A percentile compares a stretch with the other conserved stretches of the same genome.
Evolutionary conservation across 2,888 invertebrate species (phyloP).

Genomic region (Lasioglossum villosulum): DNA sequence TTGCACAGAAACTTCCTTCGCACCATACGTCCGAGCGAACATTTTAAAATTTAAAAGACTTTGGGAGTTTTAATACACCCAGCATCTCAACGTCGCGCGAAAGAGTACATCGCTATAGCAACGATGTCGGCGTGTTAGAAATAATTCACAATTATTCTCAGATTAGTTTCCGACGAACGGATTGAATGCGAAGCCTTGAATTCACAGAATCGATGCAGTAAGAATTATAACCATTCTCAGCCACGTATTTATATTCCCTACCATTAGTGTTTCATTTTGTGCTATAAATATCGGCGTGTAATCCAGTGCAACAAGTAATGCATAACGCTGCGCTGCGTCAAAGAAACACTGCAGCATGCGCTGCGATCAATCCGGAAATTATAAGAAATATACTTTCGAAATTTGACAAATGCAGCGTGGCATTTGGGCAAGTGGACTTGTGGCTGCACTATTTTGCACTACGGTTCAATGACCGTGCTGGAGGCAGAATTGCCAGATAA

Average conservation of each 20-base stretch:
- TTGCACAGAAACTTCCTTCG: neutral
- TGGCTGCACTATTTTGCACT: neutral
- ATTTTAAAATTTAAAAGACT: neutral
- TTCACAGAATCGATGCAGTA: neutral
- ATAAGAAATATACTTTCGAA: neutral
- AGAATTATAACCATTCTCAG: neutral
- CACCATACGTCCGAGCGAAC: neutral
- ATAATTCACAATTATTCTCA: neutral
- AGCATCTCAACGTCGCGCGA: neutral
- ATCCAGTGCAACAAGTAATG: constrained; percentile 1
- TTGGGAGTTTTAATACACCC: neutral
- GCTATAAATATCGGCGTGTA: neutral
- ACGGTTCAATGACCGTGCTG: neutral
- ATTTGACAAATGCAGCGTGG: neutral
- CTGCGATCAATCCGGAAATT: neutral
- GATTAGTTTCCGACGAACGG: neutral
- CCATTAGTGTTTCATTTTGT: neutral
- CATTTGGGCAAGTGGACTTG: neutral
- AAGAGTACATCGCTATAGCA: neutral
- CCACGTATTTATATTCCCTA: neutral
- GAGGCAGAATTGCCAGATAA: neutral
- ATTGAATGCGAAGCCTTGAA: neutral
- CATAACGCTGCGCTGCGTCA: neutral
- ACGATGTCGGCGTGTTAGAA: neutral
- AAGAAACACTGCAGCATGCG: neutral